Conservation (phyloP, 2,113 vertebrate genomes). For the Dicerorhinus sumatrensis region DNA sequence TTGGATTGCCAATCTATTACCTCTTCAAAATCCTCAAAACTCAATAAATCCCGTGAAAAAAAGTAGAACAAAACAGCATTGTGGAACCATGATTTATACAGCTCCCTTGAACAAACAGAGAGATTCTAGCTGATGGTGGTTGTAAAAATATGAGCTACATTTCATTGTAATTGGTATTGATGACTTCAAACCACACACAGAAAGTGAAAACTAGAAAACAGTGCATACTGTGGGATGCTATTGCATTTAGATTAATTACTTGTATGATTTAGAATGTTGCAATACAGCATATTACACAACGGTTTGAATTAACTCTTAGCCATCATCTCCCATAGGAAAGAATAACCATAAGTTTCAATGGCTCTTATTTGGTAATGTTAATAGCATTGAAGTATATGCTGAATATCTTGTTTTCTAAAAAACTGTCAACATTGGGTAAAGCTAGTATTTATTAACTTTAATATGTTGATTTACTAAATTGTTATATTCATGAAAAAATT, state of each 20-base stretch:
- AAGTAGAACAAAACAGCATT: not conserved
- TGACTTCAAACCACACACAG: conserved; percentile 42
- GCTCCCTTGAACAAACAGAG: conserved; percentile 2
- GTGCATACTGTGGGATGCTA: not conserved
- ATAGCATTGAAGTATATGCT: not conserved
- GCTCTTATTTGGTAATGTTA: not conserved
- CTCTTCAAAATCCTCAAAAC: conserved; percentile 17
- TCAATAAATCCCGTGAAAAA: not conserved
- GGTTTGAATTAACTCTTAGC: not conserved
- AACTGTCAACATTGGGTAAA: not conserved
- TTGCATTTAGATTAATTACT: conserved; percentile 50
- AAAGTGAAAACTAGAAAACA: conserved; percentile 58
- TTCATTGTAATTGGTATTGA: conserved; percentile 63
- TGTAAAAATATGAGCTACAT: conserved; percentile 65
- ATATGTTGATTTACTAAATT: not conserved
- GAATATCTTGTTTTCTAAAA: not conserved
- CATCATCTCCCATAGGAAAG: not conserved
- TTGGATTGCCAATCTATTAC: conserved; percentile 22
- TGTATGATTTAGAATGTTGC: conserved; percentile 47
- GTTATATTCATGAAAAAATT: not conserved
- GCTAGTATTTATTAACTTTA: not conserved
- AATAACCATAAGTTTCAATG: not conserved
- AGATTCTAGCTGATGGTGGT: not conserved
- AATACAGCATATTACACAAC: not conserved
- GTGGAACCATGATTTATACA: conserved; percentile 59